Base-by-base conservation (phyloP, 2,797 vertebrate genomes). In the Paguma larvata region DNA sequence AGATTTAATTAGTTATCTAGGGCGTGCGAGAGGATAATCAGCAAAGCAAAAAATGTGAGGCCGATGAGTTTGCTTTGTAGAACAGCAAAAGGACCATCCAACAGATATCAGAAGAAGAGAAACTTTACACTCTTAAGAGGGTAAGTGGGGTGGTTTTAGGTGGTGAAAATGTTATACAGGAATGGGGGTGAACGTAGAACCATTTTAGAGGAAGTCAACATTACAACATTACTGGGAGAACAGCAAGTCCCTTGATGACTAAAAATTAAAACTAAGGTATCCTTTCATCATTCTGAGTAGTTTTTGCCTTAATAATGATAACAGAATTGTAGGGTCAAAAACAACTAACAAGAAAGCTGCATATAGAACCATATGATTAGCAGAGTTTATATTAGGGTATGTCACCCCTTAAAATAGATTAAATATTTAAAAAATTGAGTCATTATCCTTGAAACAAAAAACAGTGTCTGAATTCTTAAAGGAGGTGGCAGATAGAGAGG, bases 1-100 rank as follows among this genome's bases (percentile, higher is more conserved):
- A 94, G 87, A 91, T 97, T 97, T 98, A 98, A 97, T 98, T 98
- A 97, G 83, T 95, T 98, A 97, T 96, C 77, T 97, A 92, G 92
- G 94, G 56, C 83, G 85, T 89, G 94, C 85, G 95, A 97, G 48
- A 56, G 34, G 56, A 95, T 96, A 72, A 93, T 82, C 70, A 77
- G 0, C 11, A 63, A 96, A 97, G 78, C 82, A 32, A 95, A 92
- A 88, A 94, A 56, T 63, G 51, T 68, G 75, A 95, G 59, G 65
- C 59, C 93, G 73, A 90, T 63, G 68, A 44, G 38, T 89, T 14
- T 79, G 32, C 41, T 89, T 77, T 67, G 56, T 75, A 90, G 44
- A 93, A 70, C 30, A 93, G 62, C 19, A 80, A 44, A 92, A 59
- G 27, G 79, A 67, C 77, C 68, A 16, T 88, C 53, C 63, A 84